Evolutionary conservation across 1,140 invertebrate genomes (phyloP).

Genomic region (Delia radicum): DNA sequence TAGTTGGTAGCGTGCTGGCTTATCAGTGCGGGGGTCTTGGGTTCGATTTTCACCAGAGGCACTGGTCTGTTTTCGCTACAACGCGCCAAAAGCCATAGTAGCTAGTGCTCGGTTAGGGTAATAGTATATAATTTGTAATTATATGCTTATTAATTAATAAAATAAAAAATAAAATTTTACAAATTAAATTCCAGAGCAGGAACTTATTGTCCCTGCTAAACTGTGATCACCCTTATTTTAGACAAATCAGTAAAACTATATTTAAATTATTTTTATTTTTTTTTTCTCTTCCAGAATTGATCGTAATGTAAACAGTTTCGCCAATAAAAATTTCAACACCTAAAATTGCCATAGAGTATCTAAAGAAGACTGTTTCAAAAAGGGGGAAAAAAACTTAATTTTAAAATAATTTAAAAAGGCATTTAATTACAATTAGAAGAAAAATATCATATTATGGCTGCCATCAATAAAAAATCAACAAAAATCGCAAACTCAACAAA

Average conservation of each 20-base stretch:
- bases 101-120: no score
- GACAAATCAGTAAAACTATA: not conserved
- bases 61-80: no score
- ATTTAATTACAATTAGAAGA: not conserved
- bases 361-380: not conserved
- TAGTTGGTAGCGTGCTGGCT: no score
- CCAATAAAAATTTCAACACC: not conserved
- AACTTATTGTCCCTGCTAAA: not conserved
- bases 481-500: not conserved
- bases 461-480: not conserved
- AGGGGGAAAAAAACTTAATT: no score
- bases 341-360: not conserved
- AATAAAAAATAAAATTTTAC: not conserved
- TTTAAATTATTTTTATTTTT: not conserved
- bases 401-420: constrained; percentile 8
- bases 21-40: no score
- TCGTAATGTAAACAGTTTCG: constrained; percentile 13
- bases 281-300: not conserved
- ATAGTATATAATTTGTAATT: no score
- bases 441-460: not conserved
- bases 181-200: not conserved
- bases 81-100: no score
- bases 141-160: not conserved
- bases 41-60: no score
- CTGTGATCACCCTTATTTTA: not conserved